phyloP scores from a whole-genome alignment of 2,888 invertebrate species.

The Tenodera sinensis region DNA sequence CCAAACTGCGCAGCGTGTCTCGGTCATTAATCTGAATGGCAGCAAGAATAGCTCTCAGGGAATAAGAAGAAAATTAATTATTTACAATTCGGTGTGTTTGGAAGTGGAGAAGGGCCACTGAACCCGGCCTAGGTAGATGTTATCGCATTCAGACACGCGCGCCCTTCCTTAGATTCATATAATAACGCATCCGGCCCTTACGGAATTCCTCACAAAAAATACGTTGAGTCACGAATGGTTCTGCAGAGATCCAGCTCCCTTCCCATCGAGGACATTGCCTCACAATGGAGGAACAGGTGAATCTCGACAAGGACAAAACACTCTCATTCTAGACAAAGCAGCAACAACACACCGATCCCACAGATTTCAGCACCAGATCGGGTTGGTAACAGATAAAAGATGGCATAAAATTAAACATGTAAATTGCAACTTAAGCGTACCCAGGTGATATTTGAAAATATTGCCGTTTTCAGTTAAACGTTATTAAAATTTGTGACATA shows the following conservation, averaged over 20 bases:
- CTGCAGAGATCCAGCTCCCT: not conserved
- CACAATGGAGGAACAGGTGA: not conserved
- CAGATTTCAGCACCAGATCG: too few species aligned
- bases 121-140: not conserved
- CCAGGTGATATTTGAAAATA: too few species aligned
- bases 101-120: not conserved
- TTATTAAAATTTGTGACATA: too few species aligned
- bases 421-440: too few species aligned
- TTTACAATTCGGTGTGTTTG: not conserved
- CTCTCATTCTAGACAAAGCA: too few species aligned
- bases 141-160: not conserved
- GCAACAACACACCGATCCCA: too few species aligned
- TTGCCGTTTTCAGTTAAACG: too few species aligned
- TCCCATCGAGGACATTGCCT: not conserved
- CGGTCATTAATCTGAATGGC: not conserved
- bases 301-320: not conserved
- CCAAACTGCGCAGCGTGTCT: not conserved
- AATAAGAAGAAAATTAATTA: not conserved
- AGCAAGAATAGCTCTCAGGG: not conserved
- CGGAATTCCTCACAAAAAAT: not conserved
- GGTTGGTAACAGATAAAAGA: too few species aligned
- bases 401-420: too few species aligned
- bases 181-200: not conserved
- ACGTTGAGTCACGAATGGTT: not conserved
- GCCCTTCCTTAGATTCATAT: not conserved